Percentiles rank a stretch among this genome's conserved stretches.
Evolutionary conservation across 2,888 invertebrate genomes (phyloP).

Genomic region (Standfussiana lucernea): DNA sequence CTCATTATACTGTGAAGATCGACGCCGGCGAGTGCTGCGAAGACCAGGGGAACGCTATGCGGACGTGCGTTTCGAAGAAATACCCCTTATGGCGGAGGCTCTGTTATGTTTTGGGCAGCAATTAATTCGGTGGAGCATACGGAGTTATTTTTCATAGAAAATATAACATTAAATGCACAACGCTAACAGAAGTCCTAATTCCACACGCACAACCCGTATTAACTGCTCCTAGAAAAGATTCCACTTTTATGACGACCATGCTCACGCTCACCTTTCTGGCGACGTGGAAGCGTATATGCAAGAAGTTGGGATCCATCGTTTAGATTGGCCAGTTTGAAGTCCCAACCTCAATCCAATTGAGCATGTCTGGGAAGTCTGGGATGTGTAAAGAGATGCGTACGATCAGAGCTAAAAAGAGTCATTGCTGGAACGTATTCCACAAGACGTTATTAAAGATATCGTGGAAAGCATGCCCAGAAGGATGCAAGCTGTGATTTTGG

Average conservation of each 20-base stretch:
- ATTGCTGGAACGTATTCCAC: not conserved
- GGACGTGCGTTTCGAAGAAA: too few relatives aligned
- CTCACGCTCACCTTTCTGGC: too few relatives aligned
- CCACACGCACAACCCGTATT: not conserved
- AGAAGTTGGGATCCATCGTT: not conserved
- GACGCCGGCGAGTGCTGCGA: not conserved
- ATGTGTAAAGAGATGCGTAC: not conserved
- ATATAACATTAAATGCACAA: not conserved
- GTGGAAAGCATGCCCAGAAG: not conserved
- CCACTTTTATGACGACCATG: not conserved
- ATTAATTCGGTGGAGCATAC: too few relatives aligned
- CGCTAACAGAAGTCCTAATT: not conserved
- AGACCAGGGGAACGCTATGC: too few relatives aligned
- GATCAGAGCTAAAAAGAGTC: not conserved
- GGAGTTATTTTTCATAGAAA: not conserved
- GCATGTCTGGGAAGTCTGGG: too few relatives aligned
- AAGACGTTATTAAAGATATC: too few relatives aligned
- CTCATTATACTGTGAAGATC: not conserved
- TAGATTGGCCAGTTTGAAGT: too few relatives aligned
- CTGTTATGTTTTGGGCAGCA: too few relatives aligned
- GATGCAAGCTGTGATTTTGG: too few relatives aligned
- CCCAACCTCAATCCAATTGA: too few relatives aligned
- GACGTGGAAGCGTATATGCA: not conserved
- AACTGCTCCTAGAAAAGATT: too few relatives aligned
- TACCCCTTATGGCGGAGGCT: too few relatives aligned